These are phyloP conservation scores for Allacma fusca DNA, from an alignment of 2,888 invertebrate genomes.

Conservation along the genomic window DNA sequence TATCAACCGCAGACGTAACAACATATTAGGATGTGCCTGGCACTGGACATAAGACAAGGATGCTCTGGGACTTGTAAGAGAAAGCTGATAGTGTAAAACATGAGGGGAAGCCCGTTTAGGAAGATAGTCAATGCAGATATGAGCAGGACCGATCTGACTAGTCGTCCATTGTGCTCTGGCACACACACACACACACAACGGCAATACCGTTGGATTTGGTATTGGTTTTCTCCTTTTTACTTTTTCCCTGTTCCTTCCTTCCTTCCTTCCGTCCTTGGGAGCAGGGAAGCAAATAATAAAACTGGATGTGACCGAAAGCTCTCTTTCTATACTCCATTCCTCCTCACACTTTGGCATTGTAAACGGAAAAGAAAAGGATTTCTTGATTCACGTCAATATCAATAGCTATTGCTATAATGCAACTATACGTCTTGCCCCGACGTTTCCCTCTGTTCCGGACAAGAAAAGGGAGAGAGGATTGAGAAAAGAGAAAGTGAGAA, in stretches of 20 bases:
- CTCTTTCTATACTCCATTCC: not conserved
- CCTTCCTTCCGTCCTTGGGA: not conserved
- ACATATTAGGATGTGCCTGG: not conserved
- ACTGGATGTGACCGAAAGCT: not conserved
- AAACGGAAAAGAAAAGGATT: not conserved
- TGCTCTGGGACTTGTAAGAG: not conserved
- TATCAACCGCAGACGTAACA: too few relatives aligned
- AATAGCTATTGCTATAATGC: slow-evolving; percentile 7
- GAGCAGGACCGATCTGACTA: too few relatives aligned
- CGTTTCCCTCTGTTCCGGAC: not conserved
- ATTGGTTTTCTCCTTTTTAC: slow-evolving; percentile 20
- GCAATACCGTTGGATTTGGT: not conserved
- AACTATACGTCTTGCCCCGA: not conserved
- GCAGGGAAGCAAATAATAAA: slow-evolving; percentile 10
- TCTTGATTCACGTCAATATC: slow-evolving; percentile 22
- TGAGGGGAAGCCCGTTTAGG: not conserved
- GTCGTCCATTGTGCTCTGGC: not conserved
- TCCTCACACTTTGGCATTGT: slow-evolving; percentile 4
- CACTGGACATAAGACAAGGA: not conserved
- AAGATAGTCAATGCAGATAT: too few relatives aligned
- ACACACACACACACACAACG: not conserved
- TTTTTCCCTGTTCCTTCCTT: slow-evolving; percentile 9
- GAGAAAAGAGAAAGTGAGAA: not conserved
- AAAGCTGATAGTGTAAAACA: not conserved
- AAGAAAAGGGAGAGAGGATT: not conserved